These are phyloP conservation scores for Cynopterus sphinx DNA, from an alignment of 2,797 vertebrate genomes.

Conservation along the genomic window DNA sequence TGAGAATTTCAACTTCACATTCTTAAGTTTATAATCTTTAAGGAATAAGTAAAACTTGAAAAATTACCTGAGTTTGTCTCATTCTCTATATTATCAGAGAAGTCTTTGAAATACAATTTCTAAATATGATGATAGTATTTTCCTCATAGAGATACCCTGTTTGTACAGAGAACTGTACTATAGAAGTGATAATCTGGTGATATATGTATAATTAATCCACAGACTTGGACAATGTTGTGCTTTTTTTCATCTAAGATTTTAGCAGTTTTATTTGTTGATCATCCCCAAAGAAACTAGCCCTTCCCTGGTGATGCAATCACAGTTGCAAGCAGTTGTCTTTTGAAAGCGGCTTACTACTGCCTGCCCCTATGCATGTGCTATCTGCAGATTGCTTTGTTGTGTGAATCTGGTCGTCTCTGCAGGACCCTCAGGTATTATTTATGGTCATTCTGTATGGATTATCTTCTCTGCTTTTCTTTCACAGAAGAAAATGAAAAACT, in stretches of 20 bases:
- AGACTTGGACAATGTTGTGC: neutral
- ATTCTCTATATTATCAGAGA: neutral
- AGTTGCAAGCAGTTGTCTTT: neutral
- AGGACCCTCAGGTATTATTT: neutral
- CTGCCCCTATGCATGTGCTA: fast-evolving
- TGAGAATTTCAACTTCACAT: neutral
- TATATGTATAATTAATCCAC: neutral
- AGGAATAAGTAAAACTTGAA: neutral
- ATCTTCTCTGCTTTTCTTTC: neutral
- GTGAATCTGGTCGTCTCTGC: neutral
- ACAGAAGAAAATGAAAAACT: neutral
- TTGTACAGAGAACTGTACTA: neutral
- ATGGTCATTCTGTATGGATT: neutral
- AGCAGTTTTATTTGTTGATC: neutral
- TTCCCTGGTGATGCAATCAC: neutral
- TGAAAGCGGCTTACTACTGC: neutral
- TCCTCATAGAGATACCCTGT: neutral
- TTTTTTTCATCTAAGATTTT: neutral
- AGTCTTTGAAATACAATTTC: neutral
- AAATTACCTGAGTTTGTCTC: neutral
- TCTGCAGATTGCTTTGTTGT: neutral
- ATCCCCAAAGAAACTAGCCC: neutral
- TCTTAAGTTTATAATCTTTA: neutral
- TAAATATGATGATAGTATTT: neutral
- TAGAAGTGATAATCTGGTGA: neutral